phyloP scores from a whole-genome alignment of 2,888 invertebrate species.

The Nomada fabriciana region DNA sequence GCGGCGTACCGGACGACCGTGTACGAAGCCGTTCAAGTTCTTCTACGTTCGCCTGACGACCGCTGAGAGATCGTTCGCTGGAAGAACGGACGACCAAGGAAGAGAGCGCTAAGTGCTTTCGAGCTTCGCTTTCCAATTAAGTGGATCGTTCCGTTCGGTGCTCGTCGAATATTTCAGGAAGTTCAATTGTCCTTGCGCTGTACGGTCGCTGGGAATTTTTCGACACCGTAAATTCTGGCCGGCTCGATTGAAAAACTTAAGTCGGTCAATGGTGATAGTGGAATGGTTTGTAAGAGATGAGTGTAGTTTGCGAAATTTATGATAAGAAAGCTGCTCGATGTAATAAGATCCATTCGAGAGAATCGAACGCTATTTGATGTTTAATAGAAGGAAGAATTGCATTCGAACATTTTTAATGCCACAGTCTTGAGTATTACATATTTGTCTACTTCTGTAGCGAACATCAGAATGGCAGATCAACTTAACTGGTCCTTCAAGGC shows the following conservation, averaged over 20 bases:
- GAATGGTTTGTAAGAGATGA: neutral
- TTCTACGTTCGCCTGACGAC: constrained; percentile 4
- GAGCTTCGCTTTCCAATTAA: constrained; percentile 49
- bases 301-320: neutral
- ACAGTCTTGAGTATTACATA: too few relatives aligned
- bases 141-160: constrained; percentile 13
- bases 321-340: too few relatives aligned
- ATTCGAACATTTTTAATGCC: neutral
- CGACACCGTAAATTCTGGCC: neutral
- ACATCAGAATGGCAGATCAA: neutral
- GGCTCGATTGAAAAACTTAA: neutral
- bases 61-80: constrained; percentile 8
- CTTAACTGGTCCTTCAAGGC: neutral
- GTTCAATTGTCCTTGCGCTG: constrained; percentile 11
- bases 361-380: too few relatives aligned
- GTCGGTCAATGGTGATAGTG: neutral
- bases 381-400: neutral
- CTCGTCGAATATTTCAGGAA: constrained; percentile 10
- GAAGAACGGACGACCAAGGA: constrained; percentile 15
- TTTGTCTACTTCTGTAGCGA: neutral
- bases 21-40: constrained; percentile 46
- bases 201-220: neutral
- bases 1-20: constrained; percentile 50
- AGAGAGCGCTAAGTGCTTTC: constrained; percentile 10
- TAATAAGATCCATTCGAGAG: too few relatives aligned